Evolutionary conservation across 1,140 invertebrate genomes (phyloP).

Genomic region (Sesamia nonagrioides): DNA sequence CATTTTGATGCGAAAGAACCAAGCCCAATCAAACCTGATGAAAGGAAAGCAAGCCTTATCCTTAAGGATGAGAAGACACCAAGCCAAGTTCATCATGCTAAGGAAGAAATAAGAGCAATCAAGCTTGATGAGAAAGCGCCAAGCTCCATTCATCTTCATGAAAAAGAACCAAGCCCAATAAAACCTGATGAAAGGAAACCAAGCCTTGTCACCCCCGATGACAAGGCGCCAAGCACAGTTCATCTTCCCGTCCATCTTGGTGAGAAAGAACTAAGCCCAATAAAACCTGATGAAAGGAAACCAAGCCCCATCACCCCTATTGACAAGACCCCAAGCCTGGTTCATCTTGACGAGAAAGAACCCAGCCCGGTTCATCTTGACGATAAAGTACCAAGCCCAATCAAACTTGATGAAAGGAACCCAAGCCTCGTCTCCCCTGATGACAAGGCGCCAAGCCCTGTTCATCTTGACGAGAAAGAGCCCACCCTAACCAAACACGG

Average conservation of each 20-base stretch:
- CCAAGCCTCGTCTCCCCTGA: not conserved
- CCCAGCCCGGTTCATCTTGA: not conserved
- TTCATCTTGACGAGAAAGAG: not conserved
- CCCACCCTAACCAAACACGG: not conserved
- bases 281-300: not conserved
- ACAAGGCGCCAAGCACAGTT: not conserved
- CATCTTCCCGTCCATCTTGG: no score
- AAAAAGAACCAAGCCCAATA: no score
- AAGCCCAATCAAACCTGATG: not conserved
- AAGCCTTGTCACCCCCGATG: not conserved
- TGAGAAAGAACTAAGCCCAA: not conserved
- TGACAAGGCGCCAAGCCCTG: not conserved
- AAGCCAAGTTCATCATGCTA: not conserved
- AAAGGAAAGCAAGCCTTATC: not conserved
- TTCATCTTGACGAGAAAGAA: not conserved
- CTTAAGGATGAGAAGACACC: not conserved
- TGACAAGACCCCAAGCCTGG: not conserved
- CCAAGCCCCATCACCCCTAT: not conserved
- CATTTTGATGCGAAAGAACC: slow-evolving; percentile 1
- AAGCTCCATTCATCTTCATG: not conserved
- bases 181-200: not conserved
- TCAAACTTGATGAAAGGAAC: not conserved
- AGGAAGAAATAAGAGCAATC: slow-evolving; percentile 2
- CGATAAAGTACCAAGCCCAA: not conserved
- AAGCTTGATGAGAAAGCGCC: not conserved